Base-by-base conservation (phyloP, 2,888 invertebrate genomes). In the Nemotelus nigrinus region DNA sequence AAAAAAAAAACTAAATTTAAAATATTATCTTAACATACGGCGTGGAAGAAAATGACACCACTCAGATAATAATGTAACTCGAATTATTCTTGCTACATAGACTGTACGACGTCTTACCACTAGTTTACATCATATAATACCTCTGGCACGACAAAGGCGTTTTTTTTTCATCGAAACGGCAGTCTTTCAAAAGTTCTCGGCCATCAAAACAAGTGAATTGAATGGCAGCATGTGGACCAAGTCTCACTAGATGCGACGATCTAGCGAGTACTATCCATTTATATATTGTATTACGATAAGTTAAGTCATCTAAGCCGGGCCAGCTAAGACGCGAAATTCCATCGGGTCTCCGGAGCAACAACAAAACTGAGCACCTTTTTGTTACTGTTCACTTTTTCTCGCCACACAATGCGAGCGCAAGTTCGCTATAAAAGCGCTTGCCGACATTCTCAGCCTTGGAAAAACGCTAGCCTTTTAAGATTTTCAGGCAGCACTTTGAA, bases 261-360 rank as follows among this genome's bases (percentile, higher is more conserved):
- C 65, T 65, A 65, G 53, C 47, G 47, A 39, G 65, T 60, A 10
- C 45, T 53, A 53, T 45, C 65, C 10, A 65, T 65, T 44, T 10
- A 65, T 44, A 8, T 10, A 47, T 8, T 44, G 47, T 39, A 45
- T 65, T 58, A 10, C 58, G 8, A 6, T 10, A 58, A 58, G 58
- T 6, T 10, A 44, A 65, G 65, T 44, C 45, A 45, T 41, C 41
- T 41, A 65, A 65, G 65, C 65, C 8, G 25, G 25, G 25, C 25
- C 25, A 25, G 25, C 25, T 25, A 65, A 65, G 65, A 65, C 25
- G 55, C 70, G 70, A 55, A 71, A 68, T 68, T 68, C 68, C 68
- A 68, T 39, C 43, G n/a, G 43, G 43, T 43, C 43, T 25, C 44
- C n/a, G 45, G 45, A 65, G 44, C 39, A 25, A 63, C 4, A 63